Evolutionary conservation across 2,113 vertebrate species (phyloP).

Genomic region (Nestor notabilis): DNA sequence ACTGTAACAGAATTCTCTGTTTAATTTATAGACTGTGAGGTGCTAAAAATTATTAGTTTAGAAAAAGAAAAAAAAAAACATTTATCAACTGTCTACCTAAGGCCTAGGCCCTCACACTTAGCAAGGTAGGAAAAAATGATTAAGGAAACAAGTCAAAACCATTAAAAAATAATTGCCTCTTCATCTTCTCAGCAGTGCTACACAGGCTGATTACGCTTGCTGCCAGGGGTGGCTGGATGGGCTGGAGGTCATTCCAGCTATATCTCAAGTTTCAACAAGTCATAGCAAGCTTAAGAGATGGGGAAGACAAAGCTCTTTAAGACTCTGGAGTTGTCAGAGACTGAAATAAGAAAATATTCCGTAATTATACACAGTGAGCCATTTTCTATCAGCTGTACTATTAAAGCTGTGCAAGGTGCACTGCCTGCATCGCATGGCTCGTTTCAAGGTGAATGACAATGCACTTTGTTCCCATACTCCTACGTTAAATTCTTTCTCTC

Average conservation of each 20-base stretch:
- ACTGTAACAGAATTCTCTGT: neutral
- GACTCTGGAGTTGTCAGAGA: neutral
- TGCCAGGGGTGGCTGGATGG: neutral
- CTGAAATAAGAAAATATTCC: neutral
- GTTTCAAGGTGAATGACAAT: neutral
- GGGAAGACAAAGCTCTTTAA: neutral
- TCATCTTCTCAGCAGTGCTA: neutral
- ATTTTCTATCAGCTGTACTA: neutral
- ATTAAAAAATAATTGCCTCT: neutral
- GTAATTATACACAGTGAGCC: neutral
- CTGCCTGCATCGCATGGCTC: neutral
- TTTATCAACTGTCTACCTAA: neutral
- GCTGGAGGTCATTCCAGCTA: neutral
- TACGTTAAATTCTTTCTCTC: neutral
- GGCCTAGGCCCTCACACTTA: neutral
- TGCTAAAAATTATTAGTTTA: neutral
- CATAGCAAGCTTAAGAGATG: neutral
- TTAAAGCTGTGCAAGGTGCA: neutral
- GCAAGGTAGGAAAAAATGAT: neutral
- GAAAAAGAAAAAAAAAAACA: neutral
- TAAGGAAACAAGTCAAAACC: neutral
- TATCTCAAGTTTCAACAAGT: neutral
- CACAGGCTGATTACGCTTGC: neutral
- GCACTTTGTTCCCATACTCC: accelerated
- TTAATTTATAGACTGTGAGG: neutral